Evolutionary conservation across 2,113 vertebrate species (phyloP).

Genomic region (Elachura formosa): DNA sequence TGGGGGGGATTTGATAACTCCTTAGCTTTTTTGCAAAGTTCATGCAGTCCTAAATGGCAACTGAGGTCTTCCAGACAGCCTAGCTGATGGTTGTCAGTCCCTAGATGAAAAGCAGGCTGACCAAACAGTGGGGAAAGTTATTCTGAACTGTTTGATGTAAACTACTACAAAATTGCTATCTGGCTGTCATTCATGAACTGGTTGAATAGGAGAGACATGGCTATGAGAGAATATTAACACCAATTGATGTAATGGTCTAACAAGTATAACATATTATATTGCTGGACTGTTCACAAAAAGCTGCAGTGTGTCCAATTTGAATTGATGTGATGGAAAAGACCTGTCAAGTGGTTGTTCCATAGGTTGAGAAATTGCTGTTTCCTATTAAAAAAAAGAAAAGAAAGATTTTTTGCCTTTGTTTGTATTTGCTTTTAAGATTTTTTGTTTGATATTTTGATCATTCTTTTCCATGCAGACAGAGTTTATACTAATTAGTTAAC

Average conservation of each 20-base stretch:
- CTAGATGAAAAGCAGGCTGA: neutral
- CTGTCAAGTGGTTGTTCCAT: neutral
- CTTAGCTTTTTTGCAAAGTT: neutral
- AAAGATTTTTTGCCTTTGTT: neutral
- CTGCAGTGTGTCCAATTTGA: neutral
- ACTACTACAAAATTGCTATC: neutral
- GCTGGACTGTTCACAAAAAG: neutral
- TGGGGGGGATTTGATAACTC: neutral
- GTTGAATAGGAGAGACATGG: neutral
- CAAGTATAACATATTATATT: neutral
- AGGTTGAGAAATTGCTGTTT: neutral
- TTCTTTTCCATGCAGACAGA: neutral
- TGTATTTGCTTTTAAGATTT: neutral
- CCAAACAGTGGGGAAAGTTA: neutral
- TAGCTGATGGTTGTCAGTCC: neutral
- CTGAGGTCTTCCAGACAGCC: neutral
- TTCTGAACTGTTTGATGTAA: neutral
- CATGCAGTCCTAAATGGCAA: neutral
- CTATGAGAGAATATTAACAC: neutral
- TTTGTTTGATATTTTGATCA: slow-evolving; percentile 12
- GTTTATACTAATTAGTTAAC: slow-evolving; percentile 49
- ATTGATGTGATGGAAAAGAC: slow-evolving; percentile 5
- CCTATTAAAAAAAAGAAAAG: neutral
- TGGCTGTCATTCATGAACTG: neutral
- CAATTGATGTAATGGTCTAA: slow-evolving; percentile 8